Percentiles rank a stretch among this genome's conserved stretches.
phyloP scores from a whole-genome alignment of 2,113 vertebrate genomes.

The Budorcas taxicolor region DNA sequence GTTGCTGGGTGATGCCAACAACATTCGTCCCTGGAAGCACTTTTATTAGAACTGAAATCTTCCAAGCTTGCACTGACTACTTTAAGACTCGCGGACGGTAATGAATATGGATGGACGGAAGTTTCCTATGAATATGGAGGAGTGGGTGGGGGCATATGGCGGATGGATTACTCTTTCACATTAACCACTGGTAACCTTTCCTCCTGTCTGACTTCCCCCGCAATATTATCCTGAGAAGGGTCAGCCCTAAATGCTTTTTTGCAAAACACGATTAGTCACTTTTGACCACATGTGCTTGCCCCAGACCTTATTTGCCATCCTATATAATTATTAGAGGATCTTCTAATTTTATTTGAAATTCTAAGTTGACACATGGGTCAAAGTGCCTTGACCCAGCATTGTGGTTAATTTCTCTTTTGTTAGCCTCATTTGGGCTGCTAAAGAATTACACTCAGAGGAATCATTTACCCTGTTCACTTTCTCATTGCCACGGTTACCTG shows the following conservation, averaged over 20 bases:
- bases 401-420: constrained; percentile 81
- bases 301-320: constrained; percentile 78
- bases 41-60: constrained; percentile 66
- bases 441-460: constrained; percentile 66
- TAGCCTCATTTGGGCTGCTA: constrained; percentile 65
- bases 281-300: constrained; percentile 74
- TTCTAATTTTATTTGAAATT: constrained; percentile 84
- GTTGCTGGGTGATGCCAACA: background rate
- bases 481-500: background rate
- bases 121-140: constrained; percentile 81
- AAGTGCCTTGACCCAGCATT: constrained; percentile 64
- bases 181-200: constrained; percentile 77
- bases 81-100: constrained; percentile 72
- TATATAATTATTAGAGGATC: constrained; percentile 83
- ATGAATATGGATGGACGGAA: constrained; percentile 79
- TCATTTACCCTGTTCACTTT: constrained; percentile 31
- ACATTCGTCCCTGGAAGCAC: background rate
- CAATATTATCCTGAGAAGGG: constrained; percentile 65
- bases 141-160: constrained; percentile 12
- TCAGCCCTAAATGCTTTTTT: constrained; percentile 66
- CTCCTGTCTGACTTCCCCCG: constrained; percentile 57
- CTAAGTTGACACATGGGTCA: constrained; percentile 76
- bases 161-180: constrained; percentile 75
- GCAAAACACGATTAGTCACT: constrained; percentile 79
- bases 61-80: constrained; percentile 56